Conservation (phyloP, 2,113 vertebrate species). For the Lynx canadensis region DNA sequence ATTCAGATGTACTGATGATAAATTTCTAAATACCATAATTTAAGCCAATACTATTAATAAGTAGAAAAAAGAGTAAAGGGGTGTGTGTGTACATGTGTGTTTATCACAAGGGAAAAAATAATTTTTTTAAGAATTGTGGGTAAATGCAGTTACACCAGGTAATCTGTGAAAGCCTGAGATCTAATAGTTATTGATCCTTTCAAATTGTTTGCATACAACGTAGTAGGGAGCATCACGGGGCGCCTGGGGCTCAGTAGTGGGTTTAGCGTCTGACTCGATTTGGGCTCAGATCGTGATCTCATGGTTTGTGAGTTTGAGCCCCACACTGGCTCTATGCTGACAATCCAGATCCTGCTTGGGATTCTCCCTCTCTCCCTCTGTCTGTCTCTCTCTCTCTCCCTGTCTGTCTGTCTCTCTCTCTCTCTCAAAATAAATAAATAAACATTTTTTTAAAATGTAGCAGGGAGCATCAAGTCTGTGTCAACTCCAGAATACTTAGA, state of each 20-base stretch:
- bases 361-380: too few species aligned
- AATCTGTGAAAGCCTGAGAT: neutral
- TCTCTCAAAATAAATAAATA: too few species aligned
- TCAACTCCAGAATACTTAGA: neutral
- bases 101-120: neutral
- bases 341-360: too few species aligned
- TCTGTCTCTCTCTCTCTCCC: too few species aligned
- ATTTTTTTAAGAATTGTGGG: neutral
- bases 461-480: neutral
- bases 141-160: neutral
- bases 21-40: conserved; percentile 40
- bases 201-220: neutral
- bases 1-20: conserved; percentile 44
- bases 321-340: too few species aligned
- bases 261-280: too few species aligned
- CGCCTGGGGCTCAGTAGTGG: too few species aligned
- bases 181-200: neutral
- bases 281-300: too few species aligned
- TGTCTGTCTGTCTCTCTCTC: too few species aligned
- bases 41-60: conserved; percentile 9
- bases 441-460: too few species aligned
- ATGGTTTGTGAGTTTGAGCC: too few species aligned
- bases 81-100: too few species aligned
- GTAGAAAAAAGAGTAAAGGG: neutral
- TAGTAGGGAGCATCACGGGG: neutral